Percentiles rank a stretch among this genome's conserved stretches.
These are phyloP conservation scores for Natrix natrix DNA, from an alignment of 2,797 vertebrate genomes.

Conservation along the genomic window DNA sequence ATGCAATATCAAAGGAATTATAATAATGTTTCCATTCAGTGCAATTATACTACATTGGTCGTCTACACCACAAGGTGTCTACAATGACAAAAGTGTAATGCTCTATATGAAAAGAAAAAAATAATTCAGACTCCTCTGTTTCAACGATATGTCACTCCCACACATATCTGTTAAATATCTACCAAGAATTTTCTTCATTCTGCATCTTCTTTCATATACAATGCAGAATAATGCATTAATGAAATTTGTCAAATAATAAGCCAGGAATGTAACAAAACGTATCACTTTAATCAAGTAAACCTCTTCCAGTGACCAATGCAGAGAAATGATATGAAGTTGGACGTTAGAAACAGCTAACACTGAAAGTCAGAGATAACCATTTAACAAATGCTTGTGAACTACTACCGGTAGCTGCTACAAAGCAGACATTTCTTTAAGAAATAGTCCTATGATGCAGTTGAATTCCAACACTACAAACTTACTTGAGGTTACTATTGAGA, in stretches of 20 bases:
- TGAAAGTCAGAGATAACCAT: background rate
- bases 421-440: conserved; percentile 39
- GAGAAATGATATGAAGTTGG: too few relatives aligned
- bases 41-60: background rate
- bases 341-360: background rate
- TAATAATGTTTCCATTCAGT: background rate
- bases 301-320: background rate
- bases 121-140: background rate
- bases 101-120: background rate
- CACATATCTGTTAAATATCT: background rate
- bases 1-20: background rate
- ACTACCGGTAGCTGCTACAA: background rate
- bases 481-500: background rate
- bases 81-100: background rate
- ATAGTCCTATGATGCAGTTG: conserved; percentile 25
- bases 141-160: conserved; percentile 41
- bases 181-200: conserved; percentile 2
- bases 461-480: background rate
- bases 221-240: conserved; percentile 10
- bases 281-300: background rate
- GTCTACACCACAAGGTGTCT: background rate
- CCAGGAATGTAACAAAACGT: background rate
- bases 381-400: background rate
- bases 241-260: conserved; percentile 44
- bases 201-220: conserved; percentile 29